Base-by-base conservation (phyloP, 2,797 vertebrate genomes). In the Trichosurus vulpecula region DNA sequence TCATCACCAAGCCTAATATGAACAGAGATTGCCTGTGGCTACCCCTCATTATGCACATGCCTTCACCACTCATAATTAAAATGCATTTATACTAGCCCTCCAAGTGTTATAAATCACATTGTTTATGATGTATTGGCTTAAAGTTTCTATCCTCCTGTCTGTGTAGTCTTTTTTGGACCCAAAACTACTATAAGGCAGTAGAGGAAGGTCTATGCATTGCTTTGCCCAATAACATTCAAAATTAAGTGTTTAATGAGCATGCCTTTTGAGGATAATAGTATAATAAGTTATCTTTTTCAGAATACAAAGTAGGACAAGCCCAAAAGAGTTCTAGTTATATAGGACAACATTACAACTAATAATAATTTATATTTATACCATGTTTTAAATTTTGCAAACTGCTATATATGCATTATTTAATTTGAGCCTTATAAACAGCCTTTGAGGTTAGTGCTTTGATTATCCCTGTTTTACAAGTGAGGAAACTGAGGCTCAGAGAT, bases 171-270 rank as follows among this genome's bases (percentile, higher is more conserved):
- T 91, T 52, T 57, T 47, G 91, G 90, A n/a, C 6, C n/a, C 61
- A 19, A n/a, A 66, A 47, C 74, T 47, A 10, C 41, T 47, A 47
- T 81, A 41, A 74, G n/a, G 19, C 19, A 81, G 66, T 41, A 74
- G 16, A 41, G 8, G n/a, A 41, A 74, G 3, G n/a, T 87, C 74
- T 87, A 25, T 47, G 41, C 22, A 5, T 25, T 87, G 41, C 74
- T 87, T 87, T 87, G 41, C 47, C 31, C 1, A 14, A 22, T 41
- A 14, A 6, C n/a, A 95, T 96, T 96, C 54, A 94, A 93, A 95
- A 94, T 90, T 93, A 95, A 41, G 58, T 55, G 92, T 52, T 22
- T 11, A 22, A 10, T 95, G 93, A 96, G 91, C 87, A 27, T 58
- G 91, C 6, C 6, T 57, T 16, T 93, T 53, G n/a, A 92, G 27